These are phyloP conservation scores for Caenorhabditis auriculariae DNA, from an alignment of 2,888 invertebrate species.

Conservation along the genomic window DNA sequence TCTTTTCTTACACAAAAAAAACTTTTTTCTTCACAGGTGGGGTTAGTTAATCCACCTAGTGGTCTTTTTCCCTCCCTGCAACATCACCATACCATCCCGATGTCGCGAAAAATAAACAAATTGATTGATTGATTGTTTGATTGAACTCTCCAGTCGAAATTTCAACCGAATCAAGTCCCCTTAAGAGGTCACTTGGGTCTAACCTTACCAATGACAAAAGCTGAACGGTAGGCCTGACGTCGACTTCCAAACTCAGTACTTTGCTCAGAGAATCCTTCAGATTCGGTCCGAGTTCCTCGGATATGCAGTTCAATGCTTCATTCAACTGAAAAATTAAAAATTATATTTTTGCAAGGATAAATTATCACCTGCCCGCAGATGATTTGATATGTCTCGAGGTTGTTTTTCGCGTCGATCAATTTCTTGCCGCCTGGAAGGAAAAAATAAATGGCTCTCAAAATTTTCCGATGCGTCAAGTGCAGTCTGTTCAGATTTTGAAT, in stretches of 20 bases:
- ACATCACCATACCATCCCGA: too few species aligned
- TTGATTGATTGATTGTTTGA: too few species aligned
- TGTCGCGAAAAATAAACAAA: too few species aligned
- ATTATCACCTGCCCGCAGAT: constrained; percentile 85
- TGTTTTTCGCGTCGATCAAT: constrained; percentile 86
- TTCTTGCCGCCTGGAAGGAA: constrained; percentile 75
- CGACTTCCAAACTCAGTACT: constrained; percentile 69
- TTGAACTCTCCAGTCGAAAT: too few species aligned
- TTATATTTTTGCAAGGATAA: too few species aligned
- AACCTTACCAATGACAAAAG: constrained; percentile 80
- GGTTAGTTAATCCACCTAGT: too few species aligned
- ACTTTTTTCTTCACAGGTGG: too few species aligned
- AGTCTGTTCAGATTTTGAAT: too few species aligned
- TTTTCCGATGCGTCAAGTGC: neutral
- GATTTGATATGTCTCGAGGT: constrained; percentile 82
- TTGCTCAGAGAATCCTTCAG: constrained; percentile 47
- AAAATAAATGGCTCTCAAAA: neutral
- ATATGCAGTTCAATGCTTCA: constrained; percentile 51
- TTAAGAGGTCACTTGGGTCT: too few species aligned
- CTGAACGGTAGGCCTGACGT: constrained; percentile 86
- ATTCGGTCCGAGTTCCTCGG: constrained; percentile 74
- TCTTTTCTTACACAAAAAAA: too few species aligned
- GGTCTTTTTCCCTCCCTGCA: too few species aligned
- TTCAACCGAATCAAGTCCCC: too few species aligned
- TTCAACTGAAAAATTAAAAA: constrained; percentile 57